Percentiles rank a stretch among this genome's conserved stretches.
phyloP scores from a whole-genome alignment of 2,888 invertebrate genomes.

The Parnassius smintheus region DNA sequence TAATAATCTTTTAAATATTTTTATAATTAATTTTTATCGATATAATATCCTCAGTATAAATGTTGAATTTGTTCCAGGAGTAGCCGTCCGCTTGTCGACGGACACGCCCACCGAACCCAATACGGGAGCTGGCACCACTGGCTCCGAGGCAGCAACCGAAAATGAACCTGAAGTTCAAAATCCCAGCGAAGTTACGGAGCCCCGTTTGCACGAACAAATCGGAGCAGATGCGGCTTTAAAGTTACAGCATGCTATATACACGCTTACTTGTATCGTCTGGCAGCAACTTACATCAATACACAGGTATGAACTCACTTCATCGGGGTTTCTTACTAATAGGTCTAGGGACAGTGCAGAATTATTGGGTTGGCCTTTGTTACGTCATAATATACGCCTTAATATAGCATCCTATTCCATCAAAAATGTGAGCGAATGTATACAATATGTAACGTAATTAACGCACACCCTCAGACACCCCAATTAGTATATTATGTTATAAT shows the following conservation, averaged over 20 bases:
- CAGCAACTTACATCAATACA: conserved; percentile 95
- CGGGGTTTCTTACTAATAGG: no score
- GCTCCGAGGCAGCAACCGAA: conserved; percentile 18
- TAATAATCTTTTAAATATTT: no score
- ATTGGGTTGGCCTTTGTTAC: no score
- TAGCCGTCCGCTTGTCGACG: conserved; percentile 56
- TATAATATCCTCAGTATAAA: no score
- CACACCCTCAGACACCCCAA: no score
- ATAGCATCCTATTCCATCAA: no score
- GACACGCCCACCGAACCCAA: conserved; percentile 51
- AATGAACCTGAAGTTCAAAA: conserved; percentile 23
- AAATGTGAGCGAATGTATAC: no score
- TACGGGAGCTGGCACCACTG: conserved; percentile 7
- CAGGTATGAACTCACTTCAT: conserved; percentile 62
- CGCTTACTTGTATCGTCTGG: conserved; percentile 91
- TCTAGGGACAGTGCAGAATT: no score
- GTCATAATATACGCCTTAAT: no score
- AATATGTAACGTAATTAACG: no score
- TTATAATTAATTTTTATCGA: no score
- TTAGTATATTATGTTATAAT: no score
- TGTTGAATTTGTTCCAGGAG: conserved; percentile 37
- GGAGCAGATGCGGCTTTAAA: conserved; percentile 86
- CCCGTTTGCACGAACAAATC: conserved; percentile 32
- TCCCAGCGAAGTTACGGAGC: conserved; percentile 18
- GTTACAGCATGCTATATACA: conserved; percentile 93